Evolutionary conservation across 2,113 vertebrate genomes (phyloP).

Genomic region (Ramphastos sulfuratus): DNA sequence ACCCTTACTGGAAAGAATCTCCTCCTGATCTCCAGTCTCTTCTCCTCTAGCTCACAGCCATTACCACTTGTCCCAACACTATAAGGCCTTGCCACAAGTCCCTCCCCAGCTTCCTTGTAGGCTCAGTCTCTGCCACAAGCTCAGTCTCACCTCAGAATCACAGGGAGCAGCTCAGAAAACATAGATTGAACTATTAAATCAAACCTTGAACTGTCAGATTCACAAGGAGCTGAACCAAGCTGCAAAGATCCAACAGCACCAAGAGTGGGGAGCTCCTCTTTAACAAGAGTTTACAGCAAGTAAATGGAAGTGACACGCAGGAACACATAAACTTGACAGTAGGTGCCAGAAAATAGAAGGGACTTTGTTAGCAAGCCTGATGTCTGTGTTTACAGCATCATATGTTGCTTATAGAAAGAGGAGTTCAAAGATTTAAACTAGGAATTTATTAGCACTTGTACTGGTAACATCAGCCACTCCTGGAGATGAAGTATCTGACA

Average conservation of each 20-base stretch:
- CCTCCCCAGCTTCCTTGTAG: too few relatives aligned
- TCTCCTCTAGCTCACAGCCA: too few relatives aligned
- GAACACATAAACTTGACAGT: neutral
- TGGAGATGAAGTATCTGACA: neutral
- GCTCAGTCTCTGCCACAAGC: too few relatives aligned
- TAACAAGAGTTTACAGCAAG: neutral
- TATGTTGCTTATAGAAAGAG: neutral
- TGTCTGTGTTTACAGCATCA: neutral
- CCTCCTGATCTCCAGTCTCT: too few relatives aligned
- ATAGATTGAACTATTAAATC: neutral
- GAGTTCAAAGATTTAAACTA: neutral
- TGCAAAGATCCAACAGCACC: neutral
- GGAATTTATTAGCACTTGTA: neutral
- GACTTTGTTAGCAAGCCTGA: neutral
- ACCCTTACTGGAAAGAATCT: too few relatives aligned
- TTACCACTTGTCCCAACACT: too few relatives aligned
- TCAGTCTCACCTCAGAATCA: neutral
- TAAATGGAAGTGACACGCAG: neutral
- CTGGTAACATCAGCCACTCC: neutral
- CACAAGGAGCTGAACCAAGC: neutral
- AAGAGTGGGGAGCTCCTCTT: neutral
- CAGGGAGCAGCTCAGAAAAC: neutral
- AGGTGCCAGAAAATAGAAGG: conserved; percentile 19
- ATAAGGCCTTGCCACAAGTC: too few relatives aligned
- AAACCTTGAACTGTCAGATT: neutral